phyloP scores from a whole-genome alignment of 2,113 vertebrate genomes.

The Salvelinus fontinalis region DNA sequence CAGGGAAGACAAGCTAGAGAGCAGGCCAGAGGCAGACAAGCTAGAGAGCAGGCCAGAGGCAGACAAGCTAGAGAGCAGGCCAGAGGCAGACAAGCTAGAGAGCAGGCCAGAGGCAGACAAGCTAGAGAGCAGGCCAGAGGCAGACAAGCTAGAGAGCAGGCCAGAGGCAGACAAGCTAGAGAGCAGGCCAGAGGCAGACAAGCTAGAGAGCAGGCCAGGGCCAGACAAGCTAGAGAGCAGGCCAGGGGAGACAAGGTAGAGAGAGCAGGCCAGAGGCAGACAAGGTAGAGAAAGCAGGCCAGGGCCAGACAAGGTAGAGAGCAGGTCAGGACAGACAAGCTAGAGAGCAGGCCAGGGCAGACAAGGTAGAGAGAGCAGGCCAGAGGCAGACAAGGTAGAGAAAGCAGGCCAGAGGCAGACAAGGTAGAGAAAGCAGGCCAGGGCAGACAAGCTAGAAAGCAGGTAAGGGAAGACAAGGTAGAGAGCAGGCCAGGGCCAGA shows the following conservation, averaged over 20 bases:
- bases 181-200: background rate
- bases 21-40: background rate
- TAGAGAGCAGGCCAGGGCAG: too few species aligned
- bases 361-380: background rate
- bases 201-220: background rate
- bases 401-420: background rate
- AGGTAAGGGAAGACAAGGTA: too few species aligned
- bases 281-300: background rate
- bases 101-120: background rate
- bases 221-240: background rate
- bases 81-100: background rate
- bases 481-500: too few species aligned
- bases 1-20: background rate
- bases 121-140: background rate
- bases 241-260: background rate
- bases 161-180: too few species aligned
- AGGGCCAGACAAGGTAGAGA: background rate
- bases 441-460: background rate
- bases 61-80: background rate
- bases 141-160: background rate
- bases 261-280: background rate
- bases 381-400: background rate
- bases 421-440: background rate
- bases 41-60: background rate
- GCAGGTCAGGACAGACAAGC: rapidly evolving